Evolutionary conservation across 2,113 vertebrate species (phyloP), one percentile per base, ranked within the genome.

Genomic region (Cynocephalus volans): DNA sequence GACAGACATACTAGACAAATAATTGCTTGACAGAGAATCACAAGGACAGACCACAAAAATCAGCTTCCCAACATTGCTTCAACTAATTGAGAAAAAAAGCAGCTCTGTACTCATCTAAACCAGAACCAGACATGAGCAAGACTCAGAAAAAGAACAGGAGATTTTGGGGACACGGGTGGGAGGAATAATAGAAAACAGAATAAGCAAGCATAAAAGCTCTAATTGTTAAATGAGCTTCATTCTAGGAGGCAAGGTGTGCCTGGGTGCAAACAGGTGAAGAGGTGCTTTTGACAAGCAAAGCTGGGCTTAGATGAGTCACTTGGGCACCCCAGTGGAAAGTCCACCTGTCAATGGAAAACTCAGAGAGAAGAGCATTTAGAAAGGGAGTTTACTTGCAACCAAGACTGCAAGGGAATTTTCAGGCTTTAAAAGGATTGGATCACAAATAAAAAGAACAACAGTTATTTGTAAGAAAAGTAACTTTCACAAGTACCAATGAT

Each of bases 51-150:
- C 4, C 5, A 80, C 85, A 77, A 60, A 88, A 82, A 50, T 45
- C 26, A 58, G 62, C 73, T 91, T 96, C 92, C 31, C 54, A 90
- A 84, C 36, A 77, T 33, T 54, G 81, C 50, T 65, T 81, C 28
- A 19, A 95, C 69, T 24, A 69, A 52, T 8, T 6, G 24, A 79
- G 62, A 93, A 72, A 83, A 45, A 75, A 41, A 81, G 88, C 41
- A 92, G 52, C 11, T 64, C 28, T 79, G 24, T 3, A 24, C 50
- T 87, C 56, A 88, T 93, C 58, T 92, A 90, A 95, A 88, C 56
- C 41, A 65, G 56, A 92, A 83, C 28, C 23, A 58, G 58, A 48
- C n/a, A 72, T 88, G 77, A 65, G 21, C 54, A 77, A 91, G 70
- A 87, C 15, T 24, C 23, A 93, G 64, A 69, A 81, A 79, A 87